phyloP scores from a whole-genome alignment of 2,888 invertebrate species.

The Nasonia oneida region DNA sequence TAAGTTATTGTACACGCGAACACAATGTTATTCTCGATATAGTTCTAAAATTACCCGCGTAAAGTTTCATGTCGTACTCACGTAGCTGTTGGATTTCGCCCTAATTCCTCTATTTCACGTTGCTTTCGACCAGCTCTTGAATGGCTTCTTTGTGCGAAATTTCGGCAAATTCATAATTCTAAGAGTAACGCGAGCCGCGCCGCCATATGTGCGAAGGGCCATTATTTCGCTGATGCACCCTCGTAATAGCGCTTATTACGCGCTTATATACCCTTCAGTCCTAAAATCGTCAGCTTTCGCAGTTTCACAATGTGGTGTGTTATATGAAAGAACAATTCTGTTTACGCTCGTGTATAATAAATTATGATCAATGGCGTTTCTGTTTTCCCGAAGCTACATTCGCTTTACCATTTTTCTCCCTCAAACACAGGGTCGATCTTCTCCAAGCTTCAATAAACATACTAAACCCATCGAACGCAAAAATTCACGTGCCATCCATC shows the following conservation, averaged over 20 bases:
- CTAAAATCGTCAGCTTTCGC: background rate
- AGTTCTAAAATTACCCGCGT: no score
- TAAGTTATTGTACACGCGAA: background rate
- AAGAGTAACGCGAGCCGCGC: background rate
- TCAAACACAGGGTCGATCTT: background rate
- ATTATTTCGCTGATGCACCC: background rate
- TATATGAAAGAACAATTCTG: no score
- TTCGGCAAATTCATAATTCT: background rate
- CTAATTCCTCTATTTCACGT: background rate
- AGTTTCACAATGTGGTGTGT: background rate
- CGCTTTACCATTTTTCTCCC: background rate
- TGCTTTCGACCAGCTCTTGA: background rate
- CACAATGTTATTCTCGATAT: background rate
- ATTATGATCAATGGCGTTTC: background rate
- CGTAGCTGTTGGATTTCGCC: no score
- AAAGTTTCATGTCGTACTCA: no score
- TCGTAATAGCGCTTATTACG: background rate
- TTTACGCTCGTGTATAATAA: background rate
- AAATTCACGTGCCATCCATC: slow-evolving; percentile 9
- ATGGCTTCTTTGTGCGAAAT: background rate
- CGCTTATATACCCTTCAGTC: background rate
- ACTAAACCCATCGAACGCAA: background rate
- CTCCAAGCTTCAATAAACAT: background rate
- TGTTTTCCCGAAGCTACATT: no score
- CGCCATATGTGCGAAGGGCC: background rate